These are phyloP conservation scores for Drosophila mojavensis DNA, from an alignment of 1,140 invertebrate species.

Conservation along the genomic window DNA sequence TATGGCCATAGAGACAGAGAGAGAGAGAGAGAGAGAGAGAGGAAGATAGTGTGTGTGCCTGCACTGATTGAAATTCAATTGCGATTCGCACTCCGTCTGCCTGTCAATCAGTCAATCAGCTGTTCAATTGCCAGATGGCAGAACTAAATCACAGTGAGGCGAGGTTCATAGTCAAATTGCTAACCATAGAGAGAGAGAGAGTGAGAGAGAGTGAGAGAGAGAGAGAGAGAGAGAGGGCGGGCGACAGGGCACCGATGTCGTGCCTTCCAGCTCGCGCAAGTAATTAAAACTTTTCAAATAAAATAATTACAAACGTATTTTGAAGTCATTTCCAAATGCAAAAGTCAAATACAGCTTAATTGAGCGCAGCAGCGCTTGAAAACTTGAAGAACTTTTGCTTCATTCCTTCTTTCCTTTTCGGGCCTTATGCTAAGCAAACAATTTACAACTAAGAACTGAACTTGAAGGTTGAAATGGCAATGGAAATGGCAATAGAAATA, in stretches of 20 bases:
- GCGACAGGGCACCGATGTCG: too few species aligned
- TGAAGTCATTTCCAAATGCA: constrained; percentile 69
- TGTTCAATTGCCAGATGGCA: constrained; percentile 1
- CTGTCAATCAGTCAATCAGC: constrained; percentile 48
- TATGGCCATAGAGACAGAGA: background rate
- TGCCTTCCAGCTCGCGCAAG: constrained; percentile 55
- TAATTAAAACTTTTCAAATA: constrained; percentile 82
- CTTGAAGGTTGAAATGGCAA: too few species aligned
- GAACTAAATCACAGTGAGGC: constrained; percentile 5
- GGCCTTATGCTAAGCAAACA: constrained; percentile 6
- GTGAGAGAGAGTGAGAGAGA: too few species aligned
- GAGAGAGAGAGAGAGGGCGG: background rate
- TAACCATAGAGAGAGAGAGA: constrained; percentile 10
- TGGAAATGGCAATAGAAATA: constrained; percentile 12
- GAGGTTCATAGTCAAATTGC: constrained; percentile 22
- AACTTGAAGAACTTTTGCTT: constrained; percentile 22
- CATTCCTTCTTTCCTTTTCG: background rate
- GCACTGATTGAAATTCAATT: constrained; percentile 73
- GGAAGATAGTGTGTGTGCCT: background rate
- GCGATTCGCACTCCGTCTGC: constrained; percentile 21
- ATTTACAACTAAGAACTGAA: constrained; percentile 40
- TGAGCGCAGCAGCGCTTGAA: constrained; percentile 51
- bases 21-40: background rate
- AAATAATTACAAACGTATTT: constrained; percentile 78
- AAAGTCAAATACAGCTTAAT: constrained; percentile 75